These are phyloP conservation scores for Lithophane socia DNA, from an alignment of 2,888 invertebrate species.

Conservation along the genomic window DNA sequence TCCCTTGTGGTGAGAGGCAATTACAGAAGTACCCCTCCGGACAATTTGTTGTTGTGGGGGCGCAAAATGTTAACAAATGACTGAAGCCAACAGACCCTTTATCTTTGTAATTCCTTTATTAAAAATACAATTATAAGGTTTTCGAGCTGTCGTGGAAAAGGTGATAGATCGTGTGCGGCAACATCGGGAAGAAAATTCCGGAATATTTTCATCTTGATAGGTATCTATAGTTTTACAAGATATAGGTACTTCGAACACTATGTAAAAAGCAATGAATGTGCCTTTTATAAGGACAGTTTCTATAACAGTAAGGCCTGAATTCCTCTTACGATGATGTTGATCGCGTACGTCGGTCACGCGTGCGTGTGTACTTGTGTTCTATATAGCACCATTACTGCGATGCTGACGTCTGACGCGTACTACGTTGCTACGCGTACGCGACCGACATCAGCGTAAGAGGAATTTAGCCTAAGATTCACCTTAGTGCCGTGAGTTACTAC, in stretches of 20 bases:
- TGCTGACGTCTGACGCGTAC: too few species aligned
- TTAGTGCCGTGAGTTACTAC: too few species aligned
- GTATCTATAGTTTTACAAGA: background rate
- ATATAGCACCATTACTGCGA: too few species aligned
- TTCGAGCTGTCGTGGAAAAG: constrained; percentile 13
- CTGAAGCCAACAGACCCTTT: constrained; percentile 39
- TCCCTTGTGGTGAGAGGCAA: constrained; percentile 43
- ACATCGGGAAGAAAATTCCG: background rate
- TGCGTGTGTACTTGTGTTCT: too few species aligned
- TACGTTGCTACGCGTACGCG: too few species aligned
- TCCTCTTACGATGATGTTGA: too few species aligned
- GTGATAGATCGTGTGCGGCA: constrained; percentile 26
- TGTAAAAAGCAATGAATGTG: background rate
- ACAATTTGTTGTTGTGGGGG: constrained; percentile 46
- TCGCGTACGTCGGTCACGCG: too few species aligned
- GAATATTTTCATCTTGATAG: background rate
- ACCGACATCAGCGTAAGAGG: too few species aligned
- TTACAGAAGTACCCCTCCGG: constrained; percentile 49
- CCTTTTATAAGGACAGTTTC: background rate
- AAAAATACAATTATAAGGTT: constrained; percentile 44
- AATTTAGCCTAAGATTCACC: too few species aligned
- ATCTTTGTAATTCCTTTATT: constrained; percentile 44
- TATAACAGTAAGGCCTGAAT: too few species aligned
- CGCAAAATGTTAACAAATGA: constrained; percentile 53
- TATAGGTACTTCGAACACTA: background rate